phyloP scores from a whole-genome alignment of 1,140 invertebrate species.

The Zaprionus tsacasi region DNA sequence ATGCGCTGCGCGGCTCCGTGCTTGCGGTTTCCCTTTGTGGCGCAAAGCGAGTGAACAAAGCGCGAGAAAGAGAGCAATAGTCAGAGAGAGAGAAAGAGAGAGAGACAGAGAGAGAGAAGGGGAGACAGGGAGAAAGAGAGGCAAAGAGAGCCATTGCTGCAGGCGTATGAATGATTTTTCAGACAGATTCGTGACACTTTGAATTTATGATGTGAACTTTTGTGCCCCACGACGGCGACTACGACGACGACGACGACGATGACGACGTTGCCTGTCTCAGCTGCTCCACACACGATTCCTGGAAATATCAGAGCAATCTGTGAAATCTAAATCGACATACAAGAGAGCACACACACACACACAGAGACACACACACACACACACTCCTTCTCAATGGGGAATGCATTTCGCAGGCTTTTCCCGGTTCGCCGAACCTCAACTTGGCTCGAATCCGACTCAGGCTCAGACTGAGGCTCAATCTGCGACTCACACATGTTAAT shows the following conservation, averaged over 20 bases:
- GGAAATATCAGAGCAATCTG: slow-evolving; percentile 73
- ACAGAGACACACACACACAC: not conserved
- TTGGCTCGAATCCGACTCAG: not conserved
- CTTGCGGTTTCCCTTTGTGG: slow-evolving; percentile 75
- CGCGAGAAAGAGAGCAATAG: not conserved
- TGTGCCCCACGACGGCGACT: slow-evolving; percentile 40
- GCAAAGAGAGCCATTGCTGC: slow-evolving; percentile 41
- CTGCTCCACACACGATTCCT: slow-evolving; percentile 72
- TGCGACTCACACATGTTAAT: slow-evolving; percentile 73
- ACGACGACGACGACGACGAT: not conserved
- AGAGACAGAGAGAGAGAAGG: slow-evolving; percentile 7
- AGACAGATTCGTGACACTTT: slow-evolving; percentile 82
- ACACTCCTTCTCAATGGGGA: slow-evolving; percentile 9
- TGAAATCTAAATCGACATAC: slow-evolving; percentile 80
- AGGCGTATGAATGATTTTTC: slow-evolving; percentile 77
- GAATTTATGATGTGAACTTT: slow-evolving; percentile 83
- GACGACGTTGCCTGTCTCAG: slow-evolving; percentile 20
- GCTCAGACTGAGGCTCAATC: too few relatives aligned
- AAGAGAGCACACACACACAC: slow-evolving; percentile 36
- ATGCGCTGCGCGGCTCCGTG: slow-evolving; percentile 14
- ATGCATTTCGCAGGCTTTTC: slow-evolving; percentile 11
- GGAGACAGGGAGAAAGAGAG: not conserved
- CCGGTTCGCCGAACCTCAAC: slow-evolving; percentile 4
- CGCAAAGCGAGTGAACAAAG: slow-evolving; percentile 11
- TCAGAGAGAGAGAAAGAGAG: not conserved